phyloP scores from a whole-genome alignment of 1,140 invertebrate genomes.

The Wasmannia auropunctata region DNA sequence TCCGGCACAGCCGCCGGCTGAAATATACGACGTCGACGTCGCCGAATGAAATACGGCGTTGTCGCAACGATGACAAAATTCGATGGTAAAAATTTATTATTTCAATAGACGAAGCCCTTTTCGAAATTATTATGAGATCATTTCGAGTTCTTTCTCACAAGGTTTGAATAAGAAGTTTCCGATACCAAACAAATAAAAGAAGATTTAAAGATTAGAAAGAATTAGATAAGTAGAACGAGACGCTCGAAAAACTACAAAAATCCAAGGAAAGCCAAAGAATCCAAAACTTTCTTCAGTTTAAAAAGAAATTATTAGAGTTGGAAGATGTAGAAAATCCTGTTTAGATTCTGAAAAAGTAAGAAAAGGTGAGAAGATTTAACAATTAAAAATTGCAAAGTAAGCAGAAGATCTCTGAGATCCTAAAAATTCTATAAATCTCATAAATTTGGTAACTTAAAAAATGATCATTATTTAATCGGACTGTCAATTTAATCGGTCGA shows the following conservation, averaged over 20 bases:
- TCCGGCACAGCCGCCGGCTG: constrained; percentile 27
- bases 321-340: background rate
- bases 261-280: background rate
- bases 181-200: background rate
- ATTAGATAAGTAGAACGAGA: background rate
- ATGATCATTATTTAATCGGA: background rate
- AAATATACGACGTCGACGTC: constrained; percentile 45
- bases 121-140: background rate
- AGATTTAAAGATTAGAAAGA: background rate
- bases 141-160: background rate
- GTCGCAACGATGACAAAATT: constrained; percentile 30
- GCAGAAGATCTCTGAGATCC: background rate
- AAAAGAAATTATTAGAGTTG: background rate
- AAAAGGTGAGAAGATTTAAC: background rate
- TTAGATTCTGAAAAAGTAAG: background rate
- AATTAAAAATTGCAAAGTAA: background rate
- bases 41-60: constrained; percentile 25
- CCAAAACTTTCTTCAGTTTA: background rate
- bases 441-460: background rate
- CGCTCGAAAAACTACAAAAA: background rate
- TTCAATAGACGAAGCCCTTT: background rate
- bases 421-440: background rate
- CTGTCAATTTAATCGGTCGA: background rate
- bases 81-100: background rate
- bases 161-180: background rate